Conservation (phyloP, 2,888 invertebrate species). For the Temnothorax rugatulus region DNA sequence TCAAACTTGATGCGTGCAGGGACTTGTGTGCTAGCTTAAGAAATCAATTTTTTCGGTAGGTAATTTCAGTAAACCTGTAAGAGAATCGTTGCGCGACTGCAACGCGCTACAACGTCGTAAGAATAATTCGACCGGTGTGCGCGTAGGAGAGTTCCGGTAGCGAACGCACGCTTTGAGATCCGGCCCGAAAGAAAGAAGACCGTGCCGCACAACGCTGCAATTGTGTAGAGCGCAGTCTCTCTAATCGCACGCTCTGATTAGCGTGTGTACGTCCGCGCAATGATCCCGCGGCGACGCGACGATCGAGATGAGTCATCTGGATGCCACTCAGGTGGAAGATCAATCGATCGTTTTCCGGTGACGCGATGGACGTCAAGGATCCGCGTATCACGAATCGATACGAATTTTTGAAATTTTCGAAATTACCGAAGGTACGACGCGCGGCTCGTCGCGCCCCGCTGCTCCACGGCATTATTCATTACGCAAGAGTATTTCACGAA, state of each 20-base stretch:
- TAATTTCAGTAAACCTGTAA: constrained; percentile 8
- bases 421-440: background rate
- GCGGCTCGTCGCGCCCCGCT: background rate
- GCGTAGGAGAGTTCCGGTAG: constrained; percentile 41
- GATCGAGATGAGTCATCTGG: constrained; percentile 54
- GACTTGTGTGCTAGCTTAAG: background rate
- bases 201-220: constrained; percentile 44
- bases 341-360: constrained; percentile 43
- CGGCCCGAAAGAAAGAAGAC: constrained; percentile 52
- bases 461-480: background rate
- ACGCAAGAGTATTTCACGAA: constrained; percentile 7
- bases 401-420: background rate
- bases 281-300: constrained; percentile 43
- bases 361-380: constrained; percentile 13
- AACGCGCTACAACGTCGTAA: background rate
- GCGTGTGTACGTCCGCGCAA: constrained; percentile 44
- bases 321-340: constrained; percentile 48
- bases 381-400: background rate
- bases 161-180: constrained; percentile 48
- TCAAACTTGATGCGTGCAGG: background rate
- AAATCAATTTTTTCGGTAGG: background rate
- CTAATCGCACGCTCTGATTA: constrained; percentile 64
- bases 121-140: constrained; percentile 15
- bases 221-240: constrained; percentile 51
- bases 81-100: background rate